phyloP scores from a whole-genome alignment of 2,888 invertebrate species.

The Dysmachus trigonus region DNA sequence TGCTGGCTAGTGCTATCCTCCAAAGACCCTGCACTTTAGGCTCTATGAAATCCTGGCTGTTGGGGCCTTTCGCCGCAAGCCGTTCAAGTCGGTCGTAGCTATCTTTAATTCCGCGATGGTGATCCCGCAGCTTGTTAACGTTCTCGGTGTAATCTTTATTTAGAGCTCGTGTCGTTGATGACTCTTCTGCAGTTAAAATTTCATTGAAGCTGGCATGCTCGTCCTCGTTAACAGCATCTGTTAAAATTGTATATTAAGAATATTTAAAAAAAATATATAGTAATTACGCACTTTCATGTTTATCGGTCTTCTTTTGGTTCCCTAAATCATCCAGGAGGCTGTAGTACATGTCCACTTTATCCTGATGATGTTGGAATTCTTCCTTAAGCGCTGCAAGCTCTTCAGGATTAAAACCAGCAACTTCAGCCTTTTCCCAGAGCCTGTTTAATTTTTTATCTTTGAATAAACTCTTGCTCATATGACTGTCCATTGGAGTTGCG shows the following conservation, averaged over 20 bases:
- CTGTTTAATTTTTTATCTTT: constrained; percentile 90
- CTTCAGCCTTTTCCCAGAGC: constrained; percentile 89
- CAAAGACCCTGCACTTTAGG: constrained; percentile 90
- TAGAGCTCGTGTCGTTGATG: constrained; percentile 59
- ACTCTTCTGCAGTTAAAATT: constrained; percentile 70
- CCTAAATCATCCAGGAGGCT: constrained; percentile 78
- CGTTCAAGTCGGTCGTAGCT: constrained; percentile 81
- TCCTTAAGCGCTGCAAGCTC: constrained; percentile 85
- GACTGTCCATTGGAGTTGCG: constrained; percentile 66
- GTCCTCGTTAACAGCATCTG: constrained; percentile 79
- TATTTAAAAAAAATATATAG: not conserved
- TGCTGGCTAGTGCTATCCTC: constrained; percentile 80
- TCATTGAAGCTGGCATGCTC: constrained; percentile 78
- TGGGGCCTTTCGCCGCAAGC: constrained; percentile 78
- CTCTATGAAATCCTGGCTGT: constrained; percentile 87
- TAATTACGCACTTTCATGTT: constrained; percentile 71
- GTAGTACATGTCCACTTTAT: constrained; percentile 91
- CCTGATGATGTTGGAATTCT: constrained; percentile 91
- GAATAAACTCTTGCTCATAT: constrained; percentile 79
- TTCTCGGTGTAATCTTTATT: constrained; percentile 71
- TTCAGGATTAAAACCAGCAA: constrained; percentile 84
- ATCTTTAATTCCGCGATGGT: constrained; percentile 79
- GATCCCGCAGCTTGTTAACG: constrained; percentile 76
- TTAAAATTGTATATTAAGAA: not conserved
- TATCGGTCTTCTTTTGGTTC: constrained; percentile 65